Evolutionary conservation across 2,113 vertebrate species (phyloP).

Genomic region (Oncorhynchus gorbuscha): DNA sequence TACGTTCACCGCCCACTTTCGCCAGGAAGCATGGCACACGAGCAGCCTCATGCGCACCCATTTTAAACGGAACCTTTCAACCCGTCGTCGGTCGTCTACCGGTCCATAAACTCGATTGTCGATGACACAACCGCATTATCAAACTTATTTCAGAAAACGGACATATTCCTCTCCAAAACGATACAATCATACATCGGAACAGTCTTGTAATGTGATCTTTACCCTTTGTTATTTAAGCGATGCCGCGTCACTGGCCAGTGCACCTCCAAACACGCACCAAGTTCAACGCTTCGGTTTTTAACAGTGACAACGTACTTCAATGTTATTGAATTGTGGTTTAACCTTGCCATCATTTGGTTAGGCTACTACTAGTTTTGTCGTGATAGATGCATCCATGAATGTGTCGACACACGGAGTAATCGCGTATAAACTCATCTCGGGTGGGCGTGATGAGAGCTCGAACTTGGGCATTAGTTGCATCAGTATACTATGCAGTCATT

Average conservation of each 20-base stretch:
- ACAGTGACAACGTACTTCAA: neutral
- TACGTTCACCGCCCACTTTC: conserved; percentile 64
- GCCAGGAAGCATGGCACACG: conserved; percentile 73
- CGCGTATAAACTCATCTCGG: conserved; percentile 57
- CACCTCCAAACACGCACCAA: conserved; percentile 54
- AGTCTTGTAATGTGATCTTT: conserved; percentile 60
- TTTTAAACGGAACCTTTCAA: conserved; percentile 53
- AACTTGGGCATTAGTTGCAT: conserved; percentile 41
- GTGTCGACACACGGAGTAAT: conserved; percentile 58
- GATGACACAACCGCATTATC: neutral
- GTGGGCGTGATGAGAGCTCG: conserved; percentile 67
- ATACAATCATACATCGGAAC: neutral
- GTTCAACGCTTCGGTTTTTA: conserved; percentile 29
- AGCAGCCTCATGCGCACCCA: conserved; percentile 73
- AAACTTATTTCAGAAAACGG: neutral
- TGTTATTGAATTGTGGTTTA: neutral
- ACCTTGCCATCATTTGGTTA: neutral
- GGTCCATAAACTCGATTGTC: neutral
- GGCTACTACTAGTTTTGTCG: neutral
- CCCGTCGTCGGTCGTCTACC: neutral
- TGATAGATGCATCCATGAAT: conserved; percentile 28
- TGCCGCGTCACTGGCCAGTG: conserved; percentile 54
- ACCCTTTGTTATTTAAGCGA: conserved; percentile 62
- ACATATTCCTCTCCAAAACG: neutral
- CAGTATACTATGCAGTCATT: neutral